Percentiles rank a stretch among this genome's conserved stretches.
These are phyloP conservation scores for Hassar affinis DNA, from an alignment of 2,113 vertebrate genomes.

Conservation along the genomic window DNA sequence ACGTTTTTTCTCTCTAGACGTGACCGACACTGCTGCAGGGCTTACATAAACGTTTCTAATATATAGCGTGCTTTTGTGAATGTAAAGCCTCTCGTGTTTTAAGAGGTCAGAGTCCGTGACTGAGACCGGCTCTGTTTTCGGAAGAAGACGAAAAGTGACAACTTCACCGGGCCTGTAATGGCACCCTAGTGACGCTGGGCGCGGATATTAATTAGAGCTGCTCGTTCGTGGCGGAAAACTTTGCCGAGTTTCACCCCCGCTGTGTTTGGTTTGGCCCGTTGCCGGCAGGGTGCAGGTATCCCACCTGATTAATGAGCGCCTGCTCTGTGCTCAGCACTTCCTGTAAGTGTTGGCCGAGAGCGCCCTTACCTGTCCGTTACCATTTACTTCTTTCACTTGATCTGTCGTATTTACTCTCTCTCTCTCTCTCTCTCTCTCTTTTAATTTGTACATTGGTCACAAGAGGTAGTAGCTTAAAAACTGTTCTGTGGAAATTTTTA, in stretches of 20 bases:
- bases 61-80: neutral
- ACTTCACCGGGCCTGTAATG: conserved; percentile 66
- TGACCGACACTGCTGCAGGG: neutral
- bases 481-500: neutral
- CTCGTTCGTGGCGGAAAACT: conserved; percentile 37
- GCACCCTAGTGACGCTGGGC: conserved; percentile 58
- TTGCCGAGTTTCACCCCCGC: conserved; percentile 31
- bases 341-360: conserved; percentile 69
- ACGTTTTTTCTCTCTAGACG: neutral
- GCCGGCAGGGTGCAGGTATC: conserved; percentile 66
- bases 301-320: conserved; percentile 75
- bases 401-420: conserved; percentile 4
- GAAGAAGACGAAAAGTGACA: conserved; percentile 62
- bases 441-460: too few relatives aligned
- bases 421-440: conserved; percentile 31
- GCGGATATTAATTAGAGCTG: conserved; percentile 52
- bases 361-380: conserved; percentile 21
- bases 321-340: conserved; percentile 67
- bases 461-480: too few relatives aligned
- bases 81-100: neutral
- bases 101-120: neutral
- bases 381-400: conserved; percentile 18
- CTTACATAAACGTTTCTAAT: neutral
- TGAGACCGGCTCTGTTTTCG: conserved; percentile 53
- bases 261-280: conserved; percentile 69